Percentiles rank a stretch among this genome's conserved stretches.
These are phyloP conservation scores for Artemia sp. DNA, from an alignment of 2,888 invertebrate genomes.

Conservation along the genomic window DNA sequence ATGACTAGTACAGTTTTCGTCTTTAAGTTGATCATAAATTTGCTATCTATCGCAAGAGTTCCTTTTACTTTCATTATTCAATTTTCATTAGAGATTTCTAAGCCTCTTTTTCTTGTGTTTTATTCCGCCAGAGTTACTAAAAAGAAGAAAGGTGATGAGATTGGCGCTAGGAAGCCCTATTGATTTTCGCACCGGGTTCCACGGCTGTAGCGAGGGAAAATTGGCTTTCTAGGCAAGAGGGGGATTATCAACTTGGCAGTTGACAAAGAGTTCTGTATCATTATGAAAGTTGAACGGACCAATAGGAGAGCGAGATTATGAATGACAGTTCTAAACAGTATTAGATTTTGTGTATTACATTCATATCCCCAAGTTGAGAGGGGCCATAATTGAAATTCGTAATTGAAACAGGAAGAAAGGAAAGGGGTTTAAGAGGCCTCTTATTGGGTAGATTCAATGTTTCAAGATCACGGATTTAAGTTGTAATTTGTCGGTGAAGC, in stretches of 20 bases:
- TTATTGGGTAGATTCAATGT: conserved; percentile 1
- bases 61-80: too few relatives aligned
- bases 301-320: background rate
- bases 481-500: too few relatives aligned
- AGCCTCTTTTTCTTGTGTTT: background rate
- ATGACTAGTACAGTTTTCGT: too few relatives aligned
- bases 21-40: too few relatives aligned
- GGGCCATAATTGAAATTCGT: background rate
- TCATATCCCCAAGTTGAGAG: conserved; percentile 4
- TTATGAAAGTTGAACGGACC: conserved; percentile 8
- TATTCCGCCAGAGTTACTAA: background rate
- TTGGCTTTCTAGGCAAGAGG: background rate
- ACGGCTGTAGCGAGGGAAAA: conserved; percentile 6
- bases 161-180: conserved; percentile 4
- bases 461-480: background rate
- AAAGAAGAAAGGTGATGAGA: conserved; percentile 14
- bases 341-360: background rate
- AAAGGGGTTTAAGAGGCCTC: conserved; percentile 6
- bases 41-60: too few relatives aligned
- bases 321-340: conserved; percentile 11
- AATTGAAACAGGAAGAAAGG: background rate
- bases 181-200: conserved; percentile 9
- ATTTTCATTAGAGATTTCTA: too few relatives aligned
- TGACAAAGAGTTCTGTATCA: conserved; percentile 15
- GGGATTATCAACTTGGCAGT: conserved; percentile 1